Evolutionary conservation across 2,797 vertebrate species (phyloP).

Genomic region (Pipistrellus kuhlii): DNA sequence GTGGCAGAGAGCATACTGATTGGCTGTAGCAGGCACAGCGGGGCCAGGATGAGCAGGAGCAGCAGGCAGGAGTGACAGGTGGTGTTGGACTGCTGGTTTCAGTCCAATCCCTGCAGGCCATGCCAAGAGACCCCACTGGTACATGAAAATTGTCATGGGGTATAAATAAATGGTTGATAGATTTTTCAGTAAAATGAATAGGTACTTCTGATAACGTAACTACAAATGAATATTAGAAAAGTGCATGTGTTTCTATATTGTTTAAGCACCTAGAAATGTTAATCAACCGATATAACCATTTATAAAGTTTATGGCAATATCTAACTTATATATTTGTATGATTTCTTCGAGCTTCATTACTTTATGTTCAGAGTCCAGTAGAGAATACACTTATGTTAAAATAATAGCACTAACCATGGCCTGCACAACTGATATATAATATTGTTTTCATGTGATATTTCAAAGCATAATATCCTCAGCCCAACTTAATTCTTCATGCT

Average conservation of each 20-base stretch:
- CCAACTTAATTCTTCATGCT: background rate
- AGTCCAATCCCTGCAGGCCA: no score
- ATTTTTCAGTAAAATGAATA: constrained; percentile 18
- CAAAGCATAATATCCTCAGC: background rate
- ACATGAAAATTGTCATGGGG: background rate
- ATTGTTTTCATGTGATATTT: constrained; percentile 1
- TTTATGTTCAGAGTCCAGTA: background rate
- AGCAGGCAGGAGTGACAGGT: no score
- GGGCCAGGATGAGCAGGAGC: no score
- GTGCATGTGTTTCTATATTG: background rate
- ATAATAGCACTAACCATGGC: background rate
- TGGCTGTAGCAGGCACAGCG: no score
- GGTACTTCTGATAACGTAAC: background rate
- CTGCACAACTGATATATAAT: background rate
- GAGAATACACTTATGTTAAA: constrained; percentile 23
- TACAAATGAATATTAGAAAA: constrained; percentile 10
- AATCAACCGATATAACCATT: background rate
- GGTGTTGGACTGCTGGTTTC: no score
- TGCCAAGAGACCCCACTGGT: no score
- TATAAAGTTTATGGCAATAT: constrained; percentile 51
- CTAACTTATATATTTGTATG: background rate
- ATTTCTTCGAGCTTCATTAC: constrained; percentile 11
- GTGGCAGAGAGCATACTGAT: no score
- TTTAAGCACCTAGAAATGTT: constrained; percentile 36
- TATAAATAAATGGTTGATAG: background rate